Conservation (phyloP, 2,113 vertebrate species). For the Morone chrysops region DNA sequence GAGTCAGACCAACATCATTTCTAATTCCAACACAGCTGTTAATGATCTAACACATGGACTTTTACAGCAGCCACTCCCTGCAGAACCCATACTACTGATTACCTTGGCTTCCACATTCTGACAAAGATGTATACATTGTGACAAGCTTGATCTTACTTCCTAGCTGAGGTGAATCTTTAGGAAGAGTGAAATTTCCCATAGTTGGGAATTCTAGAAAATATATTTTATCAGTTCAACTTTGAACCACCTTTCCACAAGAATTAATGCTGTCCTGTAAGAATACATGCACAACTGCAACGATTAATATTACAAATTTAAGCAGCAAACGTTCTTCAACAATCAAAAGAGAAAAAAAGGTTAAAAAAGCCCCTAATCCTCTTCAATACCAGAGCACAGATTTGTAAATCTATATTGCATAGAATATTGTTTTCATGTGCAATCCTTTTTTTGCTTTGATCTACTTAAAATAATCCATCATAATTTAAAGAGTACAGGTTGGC, state of each 20-base stretch:
- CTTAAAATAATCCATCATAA: conserved; percentile 68
- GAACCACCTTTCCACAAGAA: background rate
- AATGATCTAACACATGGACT: conserved; percentile 46
- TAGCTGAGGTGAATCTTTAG: background rate
- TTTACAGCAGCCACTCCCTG: conserved; percentile 1
- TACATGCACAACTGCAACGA: conserved; percentile 18
- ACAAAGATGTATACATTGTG: background rate
- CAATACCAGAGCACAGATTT: conserved; percentile 47
- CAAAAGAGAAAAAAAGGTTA: conserved; percentile 10
- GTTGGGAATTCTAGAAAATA: background rate
- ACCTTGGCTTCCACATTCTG: background rate
- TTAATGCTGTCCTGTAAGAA: background rate
- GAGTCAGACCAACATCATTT: conserved; percentile 39
- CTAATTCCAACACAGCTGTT: conserved; percentile 37
- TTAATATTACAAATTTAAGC: conserved; percentile 27
- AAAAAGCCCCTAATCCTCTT: conserved; percentile 51
- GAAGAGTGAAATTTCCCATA: background rate
- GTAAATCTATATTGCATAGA: conserved; percentile 39
- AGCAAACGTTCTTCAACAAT: conserved; percentile 53
- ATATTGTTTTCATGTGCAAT: conserved; percentile 63
- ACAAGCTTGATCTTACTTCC: background rate
- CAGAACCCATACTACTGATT: conserved; percentile 3
- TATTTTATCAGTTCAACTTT: conserved; percentile 5
- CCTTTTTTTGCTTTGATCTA: conserved; percentile 70
- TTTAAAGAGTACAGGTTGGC: conserved; percentile 69